Evolutionary conservation across 2,888 invertebrate genomes (phyloP).

Genomic region (Eupithecia exiguata): DNA sequence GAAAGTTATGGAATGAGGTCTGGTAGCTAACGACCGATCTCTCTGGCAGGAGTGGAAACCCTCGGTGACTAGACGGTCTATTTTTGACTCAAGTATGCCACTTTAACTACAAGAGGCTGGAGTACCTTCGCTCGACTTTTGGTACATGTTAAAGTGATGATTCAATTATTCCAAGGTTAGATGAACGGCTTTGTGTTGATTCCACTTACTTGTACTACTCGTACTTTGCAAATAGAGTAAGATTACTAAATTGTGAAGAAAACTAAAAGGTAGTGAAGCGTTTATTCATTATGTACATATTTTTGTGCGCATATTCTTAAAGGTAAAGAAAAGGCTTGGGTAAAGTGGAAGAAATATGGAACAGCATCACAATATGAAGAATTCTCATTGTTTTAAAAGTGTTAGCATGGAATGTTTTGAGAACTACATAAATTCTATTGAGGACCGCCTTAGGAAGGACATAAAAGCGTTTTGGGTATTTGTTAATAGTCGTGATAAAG

Average conservation of each 20-base stretch:
- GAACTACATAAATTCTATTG: too few relatives aligned
- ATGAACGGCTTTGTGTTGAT: not conserved
- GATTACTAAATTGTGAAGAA: not conserved
- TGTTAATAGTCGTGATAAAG: too few relatives aligned
- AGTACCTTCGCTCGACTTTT: slow-evolving; percentile 18
- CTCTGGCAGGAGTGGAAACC: slow-evolving; percentile 42
- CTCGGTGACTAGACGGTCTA: slow-evolving; percentile 39
- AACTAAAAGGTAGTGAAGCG: not conserved
- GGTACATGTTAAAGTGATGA: slow-evolving; percentile 18
- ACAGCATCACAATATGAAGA: too few relatives aligned
- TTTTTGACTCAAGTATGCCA: slow-evolving; percentile 39
- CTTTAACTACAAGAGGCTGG: slow-evolving; percentile 38
- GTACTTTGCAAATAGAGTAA: slow-evolving; percentile 8
- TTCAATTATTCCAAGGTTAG: slow-evolving; percentile 20
- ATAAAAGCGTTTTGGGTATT: too few relatives aligned
- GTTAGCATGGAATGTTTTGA: too few relatives aligned
- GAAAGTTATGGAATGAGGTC: slow-evolving; percentile 41
- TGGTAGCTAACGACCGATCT: slow-evolving; percentile 43
- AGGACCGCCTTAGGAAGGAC: too few relatives aligned
- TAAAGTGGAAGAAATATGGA: too few relatives aligned
- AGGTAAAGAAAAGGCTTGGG: too few relatives aligned
- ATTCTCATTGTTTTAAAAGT: too few relatives aligned
- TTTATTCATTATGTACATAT: not conserved
- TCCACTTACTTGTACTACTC: not conserved
- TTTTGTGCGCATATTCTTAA: too few relatives aligned